Evolutionary conservation across 1,140 invertebrate species (phyloP).

Genomic region (Ostrea denselamellosa): DNA sequence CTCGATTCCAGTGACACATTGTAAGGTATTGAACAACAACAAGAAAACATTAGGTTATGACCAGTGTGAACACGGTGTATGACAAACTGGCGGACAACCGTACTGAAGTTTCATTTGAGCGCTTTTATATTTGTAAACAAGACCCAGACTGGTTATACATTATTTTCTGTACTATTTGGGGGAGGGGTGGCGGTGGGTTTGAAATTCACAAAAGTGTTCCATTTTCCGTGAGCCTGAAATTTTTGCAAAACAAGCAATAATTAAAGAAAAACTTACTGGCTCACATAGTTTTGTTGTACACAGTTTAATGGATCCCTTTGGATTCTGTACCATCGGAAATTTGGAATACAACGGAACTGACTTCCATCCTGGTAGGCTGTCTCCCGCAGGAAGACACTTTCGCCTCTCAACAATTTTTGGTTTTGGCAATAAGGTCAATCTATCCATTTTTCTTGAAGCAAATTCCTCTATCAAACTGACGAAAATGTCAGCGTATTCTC

Average conservation of each 20-base stretch:
- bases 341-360: conserved; percentile 63
- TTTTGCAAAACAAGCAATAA: conserved; percentile 16
- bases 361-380: conserved; percentile 63
- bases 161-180: too few species aligned
- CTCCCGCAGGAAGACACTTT: conserved; percentile 58
- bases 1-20: too few species aligned
- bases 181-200: too few species aligned
- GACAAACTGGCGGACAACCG: too few species aligned
- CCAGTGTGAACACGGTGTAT: too few species aligned
- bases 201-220: too few species aligned
- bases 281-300: conserved; percentile 64
- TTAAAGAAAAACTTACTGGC: conserved; percentile 42
- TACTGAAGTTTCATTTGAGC: too few species aligned
- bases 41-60: too few species aligned
- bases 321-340: conserved; percentile 63
- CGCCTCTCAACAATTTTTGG: conserved; percentile 49
- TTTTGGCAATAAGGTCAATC: conserved; percentile 28
- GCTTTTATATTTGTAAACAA: too few species aligned
- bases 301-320: conserved; percentile 60
- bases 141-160: too few species aligned
- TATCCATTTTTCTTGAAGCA: conserved; percentile 29
- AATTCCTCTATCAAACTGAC: background rate
- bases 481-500: background rate
- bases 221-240: too few species aligned
- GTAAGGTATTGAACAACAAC: too few species aligned